phyloP scores from a whole-genome alignment of 1,140 invertebrate species.

The Telenomus remus region DNA sequence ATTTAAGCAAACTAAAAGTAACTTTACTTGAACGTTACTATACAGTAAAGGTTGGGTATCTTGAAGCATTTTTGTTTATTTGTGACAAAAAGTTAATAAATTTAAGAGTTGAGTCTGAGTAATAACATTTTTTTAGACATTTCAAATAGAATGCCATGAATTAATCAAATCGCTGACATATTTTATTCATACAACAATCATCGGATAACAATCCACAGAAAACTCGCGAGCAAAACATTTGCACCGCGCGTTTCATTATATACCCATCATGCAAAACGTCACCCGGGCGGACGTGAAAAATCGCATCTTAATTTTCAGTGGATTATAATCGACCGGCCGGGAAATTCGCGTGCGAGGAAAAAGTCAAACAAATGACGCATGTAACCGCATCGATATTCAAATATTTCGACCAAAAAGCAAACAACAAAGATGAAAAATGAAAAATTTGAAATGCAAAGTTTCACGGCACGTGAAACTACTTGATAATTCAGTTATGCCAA shows the following conservation, averaged over 20 bases:
- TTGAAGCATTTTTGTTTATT: no score
- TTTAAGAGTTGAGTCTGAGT: no score
- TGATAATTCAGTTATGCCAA: constrained; percentile 44
- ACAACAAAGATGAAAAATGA: no score
- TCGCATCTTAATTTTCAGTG: background rate
- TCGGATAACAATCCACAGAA: constrained; percentile 2
- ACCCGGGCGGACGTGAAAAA: background rate
- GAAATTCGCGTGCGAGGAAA: background rate
- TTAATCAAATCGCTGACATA: constrained; percentile 4
- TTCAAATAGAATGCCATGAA: constrained; percentile 11
- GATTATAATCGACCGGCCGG: background rate
- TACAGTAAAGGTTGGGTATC: no score
- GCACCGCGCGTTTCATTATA: background rate
- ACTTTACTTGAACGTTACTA: no score
- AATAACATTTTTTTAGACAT: no score
- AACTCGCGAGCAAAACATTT: constrained; percentile 1
- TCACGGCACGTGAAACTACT: constrained; percentile 23
- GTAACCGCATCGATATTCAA: constrained; percentile 36
- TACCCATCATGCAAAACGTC: constrained; percentile 1
- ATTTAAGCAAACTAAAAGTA: no score
- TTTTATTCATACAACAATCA: constrained; percentile 13
- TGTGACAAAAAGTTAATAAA: no score
- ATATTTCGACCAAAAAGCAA: background rate
- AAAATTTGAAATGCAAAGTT: constrained; percentile 43
- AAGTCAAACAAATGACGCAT: constrained; percentile 26